phyloP scores from a whole-genome alignment of 2,113 vertebrate species.

The Cinclus cinclus region DNA sequence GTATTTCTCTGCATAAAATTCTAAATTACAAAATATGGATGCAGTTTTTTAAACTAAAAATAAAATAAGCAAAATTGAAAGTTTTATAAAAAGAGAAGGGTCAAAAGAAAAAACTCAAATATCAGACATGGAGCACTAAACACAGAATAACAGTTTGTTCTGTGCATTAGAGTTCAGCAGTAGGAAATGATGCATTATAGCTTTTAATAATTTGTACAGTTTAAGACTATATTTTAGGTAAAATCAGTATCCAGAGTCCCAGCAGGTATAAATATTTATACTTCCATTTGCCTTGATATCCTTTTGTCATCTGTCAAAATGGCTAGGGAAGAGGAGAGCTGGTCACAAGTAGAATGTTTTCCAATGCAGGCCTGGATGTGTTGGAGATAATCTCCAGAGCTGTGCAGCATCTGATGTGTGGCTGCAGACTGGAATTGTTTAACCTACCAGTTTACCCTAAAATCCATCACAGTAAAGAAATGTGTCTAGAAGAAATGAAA shows the following conservation, averaged over 20 bases:
- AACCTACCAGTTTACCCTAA: neutral
- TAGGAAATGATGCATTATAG: neutral
- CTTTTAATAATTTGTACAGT: neutral
- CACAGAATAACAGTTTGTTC: neutral
- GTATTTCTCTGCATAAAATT: slow-evolving; percentile 60
- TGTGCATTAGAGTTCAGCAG: neutral
- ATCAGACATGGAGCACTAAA: neutral
- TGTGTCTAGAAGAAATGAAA: neutral
- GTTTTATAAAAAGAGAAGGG: neutral
- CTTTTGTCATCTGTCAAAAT: neutral
- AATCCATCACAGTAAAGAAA: neutral
- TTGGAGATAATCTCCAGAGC: neutral
- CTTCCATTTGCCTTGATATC: neutral
- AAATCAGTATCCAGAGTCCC: neutral
- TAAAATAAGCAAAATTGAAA: neutral
- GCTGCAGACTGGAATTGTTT: neutral
- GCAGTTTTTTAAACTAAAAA: neutral
- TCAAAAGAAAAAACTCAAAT: neutral
- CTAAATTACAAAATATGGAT: slow-evolving; percentile 22
- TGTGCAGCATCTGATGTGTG: neutral
- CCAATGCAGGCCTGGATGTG: neutral
- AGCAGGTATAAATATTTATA: neutral
- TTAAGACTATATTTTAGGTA: neutral
- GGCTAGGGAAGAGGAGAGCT: neutral
- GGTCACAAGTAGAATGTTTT: neutral